phyloP scores from a whole-genome alignment of 2,888 invertebrate species.

The Xestia sexstrigata region DNA sequence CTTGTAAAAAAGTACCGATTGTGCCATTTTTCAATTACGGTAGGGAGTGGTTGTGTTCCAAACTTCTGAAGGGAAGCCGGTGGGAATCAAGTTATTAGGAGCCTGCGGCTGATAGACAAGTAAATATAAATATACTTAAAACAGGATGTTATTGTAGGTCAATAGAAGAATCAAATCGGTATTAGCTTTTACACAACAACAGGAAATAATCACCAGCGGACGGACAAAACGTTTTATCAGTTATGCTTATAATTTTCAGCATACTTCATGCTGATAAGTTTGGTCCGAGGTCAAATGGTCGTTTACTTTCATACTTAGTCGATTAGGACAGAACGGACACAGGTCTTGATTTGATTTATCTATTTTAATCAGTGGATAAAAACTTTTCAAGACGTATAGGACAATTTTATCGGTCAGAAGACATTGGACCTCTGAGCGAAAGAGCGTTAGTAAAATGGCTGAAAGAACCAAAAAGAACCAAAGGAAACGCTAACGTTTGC shows the following conservation, averaged over 20 bases:
- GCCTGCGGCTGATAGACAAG: constrained; percentile 9
- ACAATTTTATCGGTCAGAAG: constrained; percentile 7
- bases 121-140: constrained; percentile 7
- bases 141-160: constrained; percentile 46
- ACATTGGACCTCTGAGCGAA: not conserved
- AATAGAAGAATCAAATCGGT: constrained; percentile 46
- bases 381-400: not conserved
- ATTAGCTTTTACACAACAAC: constrained; percentile 50
- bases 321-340: constrained; percentile 30
- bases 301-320: constrained; percentile 37
- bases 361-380: constrained; percentile 3
- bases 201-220: constrained; percentile 35
- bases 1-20: no score
- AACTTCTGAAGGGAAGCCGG: no score
- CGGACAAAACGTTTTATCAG: constrained; percentile 49
- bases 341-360: constrained; percentile 17
- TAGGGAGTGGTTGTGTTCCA: no score
- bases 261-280: constrained; percentile 46
- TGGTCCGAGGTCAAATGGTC: constrained; percentile 45
- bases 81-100: no score
- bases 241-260: constrained; percentile 44
- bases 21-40: no score
- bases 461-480: no score
- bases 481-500: not conserved
- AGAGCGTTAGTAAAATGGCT: not conserved